Base-by-base conservation (phyloP, 2,888 invertebrate species). In the Drosophila acutilabella region DNA sequence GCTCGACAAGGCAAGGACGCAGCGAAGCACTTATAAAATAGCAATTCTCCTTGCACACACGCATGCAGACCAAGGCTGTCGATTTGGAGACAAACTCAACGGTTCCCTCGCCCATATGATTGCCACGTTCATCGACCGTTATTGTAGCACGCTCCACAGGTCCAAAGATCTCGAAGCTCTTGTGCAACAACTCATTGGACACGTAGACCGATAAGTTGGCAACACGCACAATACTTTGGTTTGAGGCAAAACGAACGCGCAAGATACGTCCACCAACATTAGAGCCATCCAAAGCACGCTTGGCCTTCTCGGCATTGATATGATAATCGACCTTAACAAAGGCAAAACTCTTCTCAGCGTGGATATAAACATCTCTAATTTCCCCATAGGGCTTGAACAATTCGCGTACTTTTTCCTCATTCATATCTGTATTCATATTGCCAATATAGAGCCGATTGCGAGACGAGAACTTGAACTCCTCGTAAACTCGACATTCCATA, bases 111-210 rank as follows among this genome's bases (percentile, higher is more conserved):
- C 98, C 98, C 20, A 96, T 95, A 11, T 97, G 95, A 91, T 98
- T 97, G 59, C 99, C 99, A 89, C 98, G 95, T 88, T 99, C 99
- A 92, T 99, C 99, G n/a, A 98, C 98, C 82, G 96, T 95, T 0
- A 99, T 97, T 70, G 97, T 95, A 2, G 98, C 98, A 56, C 97
- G 94, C 92, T 99, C 99, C 86, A 99, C 94, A 72, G 97, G 96
- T 2, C 98, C 98, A 90, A 98, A 98, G 14, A 97, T 95, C 77
- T 96, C 95, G 91, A 98, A 98, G 0, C 97, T 95, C 79, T 96
- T 95, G 89, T 97, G 96, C 3, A 99, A 93, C 48, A 99, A 93
- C 91, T 99, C 99, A 92, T 99, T 99, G 0, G 99, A 97, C 0
- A 99, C 97, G 93, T 95, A 96, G 1, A 96, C 95, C 1, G 98